A percentile compares a stretch with the other conserved stretches of the same genome.
These are phyloP conservation scores for Drosophila watanabei DNA, from an alignment of 1,140 invertebrate species.

Conservation along the genomic window DNA sequence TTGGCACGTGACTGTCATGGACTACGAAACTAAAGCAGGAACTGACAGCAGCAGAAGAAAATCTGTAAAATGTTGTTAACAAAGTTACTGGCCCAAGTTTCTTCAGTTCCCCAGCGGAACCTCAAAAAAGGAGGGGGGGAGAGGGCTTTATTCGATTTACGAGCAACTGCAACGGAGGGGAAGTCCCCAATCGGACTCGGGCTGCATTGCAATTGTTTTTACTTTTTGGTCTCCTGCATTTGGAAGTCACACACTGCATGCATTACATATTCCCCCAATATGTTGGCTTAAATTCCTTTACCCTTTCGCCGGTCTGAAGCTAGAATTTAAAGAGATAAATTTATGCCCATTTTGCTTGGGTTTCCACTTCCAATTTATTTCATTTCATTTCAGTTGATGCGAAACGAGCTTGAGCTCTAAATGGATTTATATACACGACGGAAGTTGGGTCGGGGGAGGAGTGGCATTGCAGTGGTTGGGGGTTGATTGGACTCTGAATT, in stretches of 20 bases:
- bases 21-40: conserved; percentile 34
- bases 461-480: conserved; percentile 11
- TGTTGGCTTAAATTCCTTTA: conserved; percentile 63
- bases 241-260: conserved; percentile 32
- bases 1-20: conserved; percentile 72
- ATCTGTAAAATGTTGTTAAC: conserved; percentile 62
- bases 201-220: conserved; percentile 28
- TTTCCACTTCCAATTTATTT: conserved; percentile 51
- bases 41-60: conserved; percentile 23
- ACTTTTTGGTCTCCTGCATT: conserved; percentile 46
- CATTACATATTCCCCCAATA: background rate
- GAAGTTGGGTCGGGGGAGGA: conserved; percentile 57
- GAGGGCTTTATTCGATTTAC: conserved; percentile 67
- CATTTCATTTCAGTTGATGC: conserved; percentile 54
- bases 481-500: background rate
- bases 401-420: conserved; percentile 45
- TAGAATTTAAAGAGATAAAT: conserved; percentile 60
- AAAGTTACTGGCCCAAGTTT: conserved; percentile 58
- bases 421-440: conserved; percentile 58
- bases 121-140: conserved; percentile 22
- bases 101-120: conserved; percentile 33
- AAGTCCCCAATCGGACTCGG: conserved; percentile 24
- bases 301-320: conserved; percentile 4
- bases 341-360: conserved; percentile 37
- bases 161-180: conserved; percentile 55